Conservation (phyloP, 2,888 invertebrate species). For the Deroplatys truncata region DNA sequence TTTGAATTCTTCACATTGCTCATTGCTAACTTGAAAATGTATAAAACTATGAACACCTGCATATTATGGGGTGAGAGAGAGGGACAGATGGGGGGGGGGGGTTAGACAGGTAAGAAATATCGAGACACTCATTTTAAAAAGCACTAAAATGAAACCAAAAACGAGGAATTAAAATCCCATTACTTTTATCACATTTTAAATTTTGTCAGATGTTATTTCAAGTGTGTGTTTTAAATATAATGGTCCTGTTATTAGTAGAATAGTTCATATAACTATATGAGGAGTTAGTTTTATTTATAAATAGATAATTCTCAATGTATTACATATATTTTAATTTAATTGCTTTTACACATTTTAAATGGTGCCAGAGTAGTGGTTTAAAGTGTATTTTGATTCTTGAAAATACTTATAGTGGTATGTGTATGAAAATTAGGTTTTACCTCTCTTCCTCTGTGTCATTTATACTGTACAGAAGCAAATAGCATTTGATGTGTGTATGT, state of each 20-base stretch:
- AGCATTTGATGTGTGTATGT: not conserved
- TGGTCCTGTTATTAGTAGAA: not conserved
- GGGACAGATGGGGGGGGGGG: too few relatives aligned
- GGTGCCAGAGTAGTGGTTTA: not conserved
- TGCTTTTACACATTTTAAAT: not conserved
- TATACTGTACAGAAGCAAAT: not conserved
- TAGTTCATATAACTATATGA: not conserved
- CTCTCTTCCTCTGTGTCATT: not conserved
- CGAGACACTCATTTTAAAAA: not conserved
- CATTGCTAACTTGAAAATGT: not conserved
- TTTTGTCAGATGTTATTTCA: not conserved
- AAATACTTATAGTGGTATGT: not conserved
- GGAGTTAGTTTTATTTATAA: not conserved
- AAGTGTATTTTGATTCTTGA: not conserved
- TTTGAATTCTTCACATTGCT: not conserved
- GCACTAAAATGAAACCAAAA: not conserved
- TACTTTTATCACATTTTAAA: not conserved
- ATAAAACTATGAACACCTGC: not conserved
- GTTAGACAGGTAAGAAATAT: not conserved
- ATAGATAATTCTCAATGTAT: not conserved
- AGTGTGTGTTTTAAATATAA: not conserved
- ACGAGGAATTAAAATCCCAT: not conserved
- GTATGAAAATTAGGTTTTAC: not conserved
- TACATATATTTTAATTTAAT: not conserved
- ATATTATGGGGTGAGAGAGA: not conserved